A percentile compares a stretch with the other conserved stretches of the same genome.
Evolutionary conservation across 2,113 vertebrate species (phyloP).

Genomic region (Uria lomvia): DNA sequence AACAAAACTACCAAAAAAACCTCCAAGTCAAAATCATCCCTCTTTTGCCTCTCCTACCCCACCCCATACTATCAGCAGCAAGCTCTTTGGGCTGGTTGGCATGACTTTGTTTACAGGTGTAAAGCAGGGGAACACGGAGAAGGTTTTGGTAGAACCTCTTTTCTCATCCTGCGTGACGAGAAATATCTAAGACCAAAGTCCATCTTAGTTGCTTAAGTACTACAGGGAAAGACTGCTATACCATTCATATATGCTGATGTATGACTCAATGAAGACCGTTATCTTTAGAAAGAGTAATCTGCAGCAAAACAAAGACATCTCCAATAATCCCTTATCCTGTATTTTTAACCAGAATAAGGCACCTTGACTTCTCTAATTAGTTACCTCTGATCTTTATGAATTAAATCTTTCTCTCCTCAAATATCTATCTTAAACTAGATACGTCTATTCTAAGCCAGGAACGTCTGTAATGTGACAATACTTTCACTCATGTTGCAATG

Average conservation of each 20-base stretch:
- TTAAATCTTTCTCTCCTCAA: neutral
- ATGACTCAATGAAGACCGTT: neutral
- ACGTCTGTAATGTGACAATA: neutral
- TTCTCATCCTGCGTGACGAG: neutral
- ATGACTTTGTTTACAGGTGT: neutral
- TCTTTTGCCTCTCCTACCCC: neutral
- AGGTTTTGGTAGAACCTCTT: neutral
- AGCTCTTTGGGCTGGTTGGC: neutral
- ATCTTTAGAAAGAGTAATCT: neutral
- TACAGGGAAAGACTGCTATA: neutral
- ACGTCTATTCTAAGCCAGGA: neutral
- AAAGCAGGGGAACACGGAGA: neutral
- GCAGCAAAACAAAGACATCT: neutral
- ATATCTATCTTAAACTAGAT: neutral
- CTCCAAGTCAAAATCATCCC: too few relatives aligned
- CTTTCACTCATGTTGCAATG: neutral
- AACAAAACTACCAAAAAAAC: neutral
- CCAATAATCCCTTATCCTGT: neutral
- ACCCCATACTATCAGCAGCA: neutral
- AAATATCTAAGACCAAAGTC: rapidly evolving
- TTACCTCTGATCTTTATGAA: neutral
- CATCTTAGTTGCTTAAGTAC: neutral
- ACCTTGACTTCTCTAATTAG: neutral
- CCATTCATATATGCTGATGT: neutral
- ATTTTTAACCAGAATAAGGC: neutral